phyloP scores from a whole-genome alignment of 2,888 invertebrate genomes.

The Drosophila falleni region DNA sequence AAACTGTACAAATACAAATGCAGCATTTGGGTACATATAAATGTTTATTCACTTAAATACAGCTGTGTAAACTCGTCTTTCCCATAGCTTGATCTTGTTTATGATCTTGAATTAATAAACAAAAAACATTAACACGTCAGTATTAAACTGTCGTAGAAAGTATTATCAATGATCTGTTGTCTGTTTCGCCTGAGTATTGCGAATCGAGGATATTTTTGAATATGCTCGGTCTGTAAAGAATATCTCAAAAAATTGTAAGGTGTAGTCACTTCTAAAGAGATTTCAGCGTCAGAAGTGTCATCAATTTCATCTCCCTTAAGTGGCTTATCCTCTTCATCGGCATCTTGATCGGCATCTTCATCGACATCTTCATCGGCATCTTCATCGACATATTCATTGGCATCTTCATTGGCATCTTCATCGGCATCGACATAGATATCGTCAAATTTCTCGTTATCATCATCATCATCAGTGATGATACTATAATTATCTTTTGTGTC shows the following conservation, averaged over 20 bases:
- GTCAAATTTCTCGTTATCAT: background rate
- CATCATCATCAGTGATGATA: background rate
- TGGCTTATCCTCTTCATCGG: background rate
- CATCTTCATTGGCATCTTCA: background rate
- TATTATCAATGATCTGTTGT: background rate
- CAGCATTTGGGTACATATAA: background rate
- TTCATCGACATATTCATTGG: slow-evolving; percentile 1
- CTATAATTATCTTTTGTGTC: background rate
- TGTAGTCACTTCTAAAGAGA: background rate
- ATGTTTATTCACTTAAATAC: slow-evolving; percentile 30
- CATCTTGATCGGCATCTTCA: background rate
- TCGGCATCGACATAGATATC: background rate
- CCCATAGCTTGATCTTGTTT: background rate
- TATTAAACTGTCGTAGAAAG: background rate
- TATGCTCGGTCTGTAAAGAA: background rate
- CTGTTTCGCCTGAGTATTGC: slow-evolving; percentile 43
- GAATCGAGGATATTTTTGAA: slow-evolving; percentile 42
- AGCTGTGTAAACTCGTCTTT: slow-evolving; percentile 54
- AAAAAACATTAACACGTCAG: slow-evolving; percentile 33
- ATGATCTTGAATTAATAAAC: slow-evolving; percentile 1
- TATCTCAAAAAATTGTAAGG: slow-evolving; percentile 41
- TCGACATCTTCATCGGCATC: background rate
- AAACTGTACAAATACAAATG: slow-evolving; percentile 1
- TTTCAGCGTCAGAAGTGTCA: slow-evolving; percentile 1
- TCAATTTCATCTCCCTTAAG: slow-evolving; percentile 5